phyloP scores from a whole-genome alignment of 2,113 vertebrate genomes.

The Riparia riparia region DNA sequence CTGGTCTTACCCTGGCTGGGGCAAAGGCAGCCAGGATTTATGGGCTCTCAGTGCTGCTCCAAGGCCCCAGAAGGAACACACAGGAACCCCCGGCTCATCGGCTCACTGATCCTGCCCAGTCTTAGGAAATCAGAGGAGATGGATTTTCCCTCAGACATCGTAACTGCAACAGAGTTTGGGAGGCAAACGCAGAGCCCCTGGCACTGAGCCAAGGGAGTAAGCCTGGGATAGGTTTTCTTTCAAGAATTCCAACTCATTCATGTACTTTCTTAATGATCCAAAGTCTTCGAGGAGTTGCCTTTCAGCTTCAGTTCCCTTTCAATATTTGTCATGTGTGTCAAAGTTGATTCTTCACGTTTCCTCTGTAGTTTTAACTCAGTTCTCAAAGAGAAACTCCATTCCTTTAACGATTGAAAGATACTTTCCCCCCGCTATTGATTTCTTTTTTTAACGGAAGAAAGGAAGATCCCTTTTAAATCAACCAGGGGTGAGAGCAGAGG shows the following conservation, averaged over 20 bases:
- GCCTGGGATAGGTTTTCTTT: slow-evolving; percentile 48
- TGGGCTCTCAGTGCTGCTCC: background rate
- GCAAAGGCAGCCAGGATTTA: background rate
- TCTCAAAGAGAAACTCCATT: background rate
- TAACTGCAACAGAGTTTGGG: background rate
- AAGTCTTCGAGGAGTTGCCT: slow-evolving; percentile 24
- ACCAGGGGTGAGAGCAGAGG: background rate
- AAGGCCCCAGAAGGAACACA: rapidly evolving
- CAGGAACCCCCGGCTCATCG: background rate
- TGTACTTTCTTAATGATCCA: slow-evolving; percentile 45
- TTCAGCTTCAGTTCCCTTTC: slow-evolving; percentile 27
- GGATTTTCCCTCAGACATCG: slow-evolving; percentile 39
- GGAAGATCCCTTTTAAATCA: background rate
- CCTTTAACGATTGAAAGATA: background rate
- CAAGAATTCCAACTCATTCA: slow-evolving; percentile 36
- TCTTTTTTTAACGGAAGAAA: background rate
- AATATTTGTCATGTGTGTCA: slow-evolving; percentile 34
- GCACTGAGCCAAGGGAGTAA: background rate
- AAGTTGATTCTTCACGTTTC: background rate
- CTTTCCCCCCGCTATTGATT: background rate
- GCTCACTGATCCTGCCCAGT: slow-evolving; percentile 8
- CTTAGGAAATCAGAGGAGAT: slow-evolving; percentile 35
- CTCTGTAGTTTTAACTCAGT: background rate
- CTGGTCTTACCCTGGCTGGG: background rate
- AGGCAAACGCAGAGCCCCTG: background rate